Evolutionary conservation across 2,797 vertebrate species (phyloP).

Genomic region (Chaetodon trifasciatus): DNA sequence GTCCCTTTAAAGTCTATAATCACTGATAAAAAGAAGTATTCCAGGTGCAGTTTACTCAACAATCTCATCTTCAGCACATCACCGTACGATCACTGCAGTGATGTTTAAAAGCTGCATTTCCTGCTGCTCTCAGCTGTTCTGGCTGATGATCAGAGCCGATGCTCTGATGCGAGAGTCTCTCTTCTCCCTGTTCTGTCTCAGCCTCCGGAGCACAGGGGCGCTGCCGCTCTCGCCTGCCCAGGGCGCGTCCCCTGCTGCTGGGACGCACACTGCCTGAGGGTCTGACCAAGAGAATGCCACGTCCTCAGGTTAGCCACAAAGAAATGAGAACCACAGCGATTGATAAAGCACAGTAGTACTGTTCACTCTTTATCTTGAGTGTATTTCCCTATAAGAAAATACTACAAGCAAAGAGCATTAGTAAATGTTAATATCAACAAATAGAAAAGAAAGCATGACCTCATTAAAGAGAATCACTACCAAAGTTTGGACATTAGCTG

Average conservation of each 20-base stretch:
- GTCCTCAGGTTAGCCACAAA: constrained; percentile 25
- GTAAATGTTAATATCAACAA: background rate
- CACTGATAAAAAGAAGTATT: background rate
- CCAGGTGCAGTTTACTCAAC: constrained; percentile 5
- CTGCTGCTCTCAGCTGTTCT: constrained; percentile 41
- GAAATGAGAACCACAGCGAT: constrained; percentile 3
- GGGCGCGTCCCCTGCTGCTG: constrained; percentile 46
- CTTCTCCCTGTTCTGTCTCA: constrained; percentile 84
- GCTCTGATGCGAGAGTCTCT: constrained; percentile 82
- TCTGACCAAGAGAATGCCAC: constrained; percentile 52
- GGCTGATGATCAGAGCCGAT: constrained; percentile 71
- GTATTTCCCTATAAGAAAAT: background rate
- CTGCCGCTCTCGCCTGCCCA: constrained; percentile 65
- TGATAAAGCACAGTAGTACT: background rate
- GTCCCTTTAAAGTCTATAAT: background rate
- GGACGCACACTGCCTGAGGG: constrained; percentile 28
- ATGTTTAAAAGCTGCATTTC: background rate
- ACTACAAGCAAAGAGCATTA: background rate
- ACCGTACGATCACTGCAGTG: background rate
- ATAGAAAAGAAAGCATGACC: background rate
- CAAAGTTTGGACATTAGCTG: background rate
- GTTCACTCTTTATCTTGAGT: no score
- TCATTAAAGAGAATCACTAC: background rate
- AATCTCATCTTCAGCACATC: constrained; percentile 15
- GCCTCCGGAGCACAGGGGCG: constrained; percentile 81